Evolutionary conservation across 2,797 vertebrate species (phyloP).

Genomic region (Melanotaenia nigrans): DNA sequence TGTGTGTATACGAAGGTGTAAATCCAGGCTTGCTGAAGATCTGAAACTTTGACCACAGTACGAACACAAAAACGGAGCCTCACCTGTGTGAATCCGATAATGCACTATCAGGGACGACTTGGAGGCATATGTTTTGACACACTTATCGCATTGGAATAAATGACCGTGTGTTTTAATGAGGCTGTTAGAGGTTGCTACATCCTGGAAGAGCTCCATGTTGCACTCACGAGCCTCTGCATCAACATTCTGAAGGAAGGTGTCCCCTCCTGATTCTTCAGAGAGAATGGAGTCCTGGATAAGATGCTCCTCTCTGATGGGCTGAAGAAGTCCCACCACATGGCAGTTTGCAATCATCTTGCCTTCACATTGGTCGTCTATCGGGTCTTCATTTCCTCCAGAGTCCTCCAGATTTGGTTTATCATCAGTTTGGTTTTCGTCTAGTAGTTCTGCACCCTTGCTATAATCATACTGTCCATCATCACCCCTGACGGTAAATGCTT

Average conservation of each 20-base stretch:
- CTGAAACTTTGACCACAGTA: conserved; percentile 45
- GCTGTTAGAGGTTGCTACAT: neutral
- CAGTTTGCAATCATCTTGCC: neutral
- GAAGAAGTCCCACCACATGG: conserved; percentile 26
- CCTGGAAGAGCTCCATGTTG: conserved; percentile 11
- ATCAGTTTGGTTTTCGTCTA: neutral
- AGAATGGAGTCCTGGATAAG: conserved; percentile 2
- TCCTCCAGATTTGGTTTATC: neutral
- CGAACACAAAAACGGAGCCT: conserved; percentile 37
- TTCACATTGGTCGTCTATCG: neutral
- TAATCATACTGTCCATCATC: neutral
- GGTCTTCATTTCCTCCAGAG: neutral
- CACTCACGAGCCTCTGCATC: conserved; percentile 1
- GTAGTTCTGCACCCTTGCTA: neutral
- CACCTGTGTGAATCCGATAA: conserved; percentile 40
- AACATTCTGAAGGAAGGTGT: neutral
- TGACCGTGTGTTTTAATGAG: conserved; percentile 16
- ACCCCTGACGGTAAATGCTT: neutral
- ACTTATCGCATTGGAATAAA: conserved; percentile 34
- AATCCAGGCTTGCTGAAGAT: conserved; percentile 2
- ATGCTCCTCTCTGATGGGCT: conserved; percentile 38
- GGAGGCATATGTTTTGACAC: conserved; percentile 41
- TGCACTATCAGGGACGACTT: conserved; percentile 32
- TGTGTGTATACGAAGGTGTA: conserved; percentile 44
- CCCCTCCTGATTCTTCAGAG: neutral